A percentile compares a stretch with the other conserved stretches of the same genome.
phyloP scores from a whole-genome alignment of 2,888 invertebrate genomes.

The Hybos culiciformis region DNA sequence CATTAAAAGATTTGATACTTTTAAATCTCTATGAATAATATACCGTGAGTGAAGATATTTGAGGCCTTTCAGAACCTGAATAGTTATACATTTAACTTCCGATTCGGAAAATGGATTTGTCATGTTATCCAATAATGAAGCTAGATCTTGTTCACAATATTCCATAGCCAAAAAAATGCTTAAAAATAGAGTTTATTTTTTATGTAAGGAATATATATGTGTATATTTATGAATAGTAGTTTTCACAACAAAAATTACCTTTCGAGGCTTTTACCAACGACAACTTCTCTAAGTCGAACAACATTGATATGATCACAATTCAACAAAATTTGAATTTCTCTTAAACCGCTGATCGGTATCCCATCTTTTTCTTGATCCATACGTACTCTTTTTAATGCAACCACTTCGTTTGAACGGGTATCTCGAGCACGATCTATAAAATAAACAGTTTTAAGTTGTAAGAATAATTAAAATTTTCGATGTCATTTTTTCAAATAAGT shows the following conservation, averaged over 20 bases:
- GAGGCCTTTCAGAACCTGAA: constrained; percentile 82
- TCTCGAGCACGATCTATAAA: constrained; percentile 76
- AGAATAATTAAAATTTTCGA: neutral
- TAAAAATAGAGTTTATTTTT: constrained; percentile 3
- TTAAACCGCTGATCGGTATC: constrained; percentile 78
- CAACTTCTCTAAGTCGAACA: constrained; percentile 85
- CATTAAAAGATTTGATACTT: constrained; percentile 91
- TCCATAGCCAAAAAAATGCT: constrained; percentile 97
- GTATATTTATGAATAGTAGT: neutral
- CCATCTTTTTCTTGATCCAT: constrained; percentile 94
- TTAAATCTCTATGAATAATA: constrained; percentile 87
- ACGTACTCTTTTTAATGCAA: constrained; percentile 89
- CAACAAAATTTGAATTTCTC: constrained; percentile 88
- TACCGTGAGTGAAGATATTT: constrained; percentile 85
- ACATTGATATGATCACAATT: constrained; percentile 91
- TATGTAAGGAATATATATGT: neutral
- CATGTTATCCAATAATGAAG: constrained; percentile 92
- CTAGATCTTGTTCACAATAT: constrained; percentile 96
- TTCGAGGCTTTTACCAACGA: constrained; percentile 85
- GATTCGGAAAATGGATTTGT: constrained; percentile 90
- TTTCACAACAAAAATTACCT: constrained; percentile 43
- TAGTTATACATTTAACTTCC: constrained; percentile 93
- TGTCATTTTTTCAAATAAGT: no score
- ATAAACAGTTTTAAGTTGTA: neutral
- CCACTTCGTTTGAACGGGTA: constrained; percentile 72